Evolutionary conservation across 2,113 vertebrate genomes (phyloP).

Genomic region (Pardalotus punctatus): DNA sequence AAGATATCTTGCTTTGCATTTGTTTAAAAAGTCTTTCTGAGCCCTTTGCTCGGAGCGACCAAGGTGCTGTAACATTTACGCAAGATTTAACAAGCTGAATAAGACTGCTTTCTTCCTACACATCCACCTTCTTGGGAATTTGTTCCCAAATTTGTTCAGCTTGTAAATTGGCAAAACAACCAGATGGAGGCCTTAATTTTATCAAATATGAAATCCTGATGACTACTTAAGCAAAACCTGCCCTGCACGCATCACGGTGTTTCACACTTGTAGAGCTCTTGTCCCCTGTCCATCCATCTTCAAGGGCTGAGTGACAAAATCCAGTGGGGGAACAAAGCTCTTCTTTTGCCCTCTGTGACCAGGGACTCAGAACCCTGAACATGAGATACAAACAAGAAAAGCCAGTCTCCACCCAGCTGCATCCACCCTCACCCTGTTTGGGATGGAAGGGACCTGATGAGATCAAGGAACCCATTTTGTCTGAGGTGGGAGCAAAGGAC

Average conservation of each 20-base stretch:
- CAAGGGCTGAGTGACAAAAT: not conserved
- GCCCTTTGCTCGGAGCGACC: not conserved
- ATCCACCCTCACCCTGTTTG: not conserved
- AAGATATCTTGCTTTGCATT: not conserved
- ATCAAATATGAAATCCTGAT: not conserved
- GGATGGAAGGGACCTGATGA: not conserved
- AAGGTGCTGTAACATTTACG: not conserved
- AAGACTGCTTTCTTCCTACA: not conserved
- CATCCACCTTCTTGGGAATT: not conserved
- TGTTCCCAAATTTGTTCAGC: not conserved
- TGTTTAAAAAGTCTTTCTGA: not conserved
- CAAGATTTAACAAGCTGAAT: not conserved
- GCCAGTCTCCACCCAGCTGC: accelerated
- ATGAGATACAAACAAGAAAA: not conserved
- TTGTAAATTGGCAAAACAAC: not conserved
- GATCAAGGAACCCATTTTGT: not conserved
- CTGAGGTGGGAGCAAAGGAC: not conserved
- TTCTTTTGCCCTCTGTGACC: not conserved
- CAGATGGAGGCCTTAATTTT: not conserved
- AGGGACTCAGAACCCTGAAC: not conserved
- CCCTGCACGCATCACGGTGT: accelerated
- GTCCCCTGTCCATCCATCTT: not conserved
- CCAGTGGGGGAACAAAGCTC: accelerated
- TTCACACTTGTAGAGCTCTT: not conserved
- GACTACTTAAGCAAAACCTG: not conserved